Percentiles rank a stretch among this genome's conserved stretches.
phyloP scores from a whole-genome alignment of 2,113 vertebrate species.

The Natator depressus region DNA sequence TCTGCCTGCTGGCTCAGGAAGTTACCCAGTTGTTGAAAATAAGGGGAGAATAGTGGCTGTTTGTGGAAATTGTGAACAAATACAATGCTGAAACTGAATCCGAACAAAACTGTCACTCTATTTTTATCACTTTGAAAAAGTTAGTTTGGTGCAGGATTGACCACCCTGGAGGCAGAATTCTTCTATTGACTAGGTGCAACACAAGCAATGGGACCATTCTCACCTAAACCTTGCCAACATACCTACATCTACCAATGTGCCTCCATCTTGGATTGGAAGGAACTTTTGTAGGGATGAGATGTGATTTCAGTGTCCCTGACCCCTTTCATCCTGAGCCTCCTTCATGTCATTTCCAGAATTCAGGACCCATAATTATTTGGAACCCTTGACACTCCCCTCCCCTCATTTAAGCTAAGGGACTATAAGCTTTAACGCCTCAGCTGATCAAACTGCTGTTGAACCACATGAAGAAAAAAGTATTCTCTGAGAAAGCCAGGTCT shows the following conservation, averaged over 20 bases:
- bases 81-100: neutral
- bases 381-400: too few relatives aligned
- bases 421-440: neutral
- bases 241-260: neutral
- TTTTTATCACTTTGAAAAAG: neutral
- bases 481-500: neutral
- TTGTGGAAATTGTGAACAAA: neutral
- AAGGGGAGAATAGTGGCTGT: conserved; percentile 18
- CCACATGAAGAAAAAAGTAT: neutral
- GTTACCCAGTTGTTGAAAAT: conserved; percentile 53
- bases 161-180: neutral
- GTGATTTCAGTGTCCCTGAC: neutral
- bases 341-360: neutral
- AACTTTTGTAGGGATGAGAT: neutral
- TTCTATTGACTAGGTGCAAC: neutral
- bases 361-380: neutral
- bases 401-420: neutral
- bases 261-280: neutral
- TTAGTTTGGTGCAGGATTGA: neutral
- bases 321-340: neutral
- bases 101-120: neutral
- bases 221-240: neutral
- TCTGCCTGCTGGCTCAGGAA: neutral
- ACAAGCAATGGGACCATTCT: neutral
- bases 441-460: neutral